Evolutionary conservation across 1,140 invertebrate genomes (phyloP).

Genomic region (Musca vetustissima): DNA sequence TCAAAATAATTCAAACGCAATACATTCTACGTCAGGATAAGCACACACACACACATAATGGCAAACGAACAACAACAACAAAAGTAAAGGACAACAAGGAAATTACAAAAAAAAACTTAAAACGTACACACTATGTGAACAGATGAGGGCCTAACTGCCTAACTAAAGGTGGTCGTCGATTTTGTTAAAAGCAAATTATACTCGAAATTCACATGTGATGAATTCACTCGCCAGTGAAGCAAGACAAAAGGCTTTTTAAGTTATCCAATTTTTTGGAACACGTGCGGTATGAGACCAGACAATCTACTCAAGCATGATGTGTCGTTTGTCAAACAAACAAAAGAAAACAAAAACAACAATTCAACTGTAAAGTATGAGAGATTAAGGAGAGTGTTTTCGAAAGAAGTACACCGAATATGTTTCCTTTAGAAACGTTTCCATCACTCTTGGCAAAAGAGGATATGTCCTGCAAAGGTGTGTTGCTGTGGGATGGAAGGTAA

Average conservation of each 20-base stretch:
- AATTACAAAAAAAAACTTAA: neutral
- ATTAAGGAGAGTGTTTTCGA: too few relatives aligned
- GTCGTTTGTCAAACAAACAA: slow-evolving; percentile 8
- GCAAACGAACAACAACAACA: neutral
- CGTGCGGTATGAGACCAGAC: neutral
- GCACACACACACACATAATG: neutral
- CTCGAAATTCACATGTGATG: slow-evolving; percentile 9
- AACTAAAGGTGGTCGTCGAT: neutral
- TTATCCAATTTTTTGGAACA: neutral
- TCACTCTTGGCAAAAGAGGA: too few relatives aligned
- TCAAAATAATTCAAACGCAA: slow-evolving; percentile 24
- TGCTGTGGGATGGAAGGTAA: too few relatives aligned
- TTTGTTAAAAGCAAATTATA: slow-evolving; percentile 9
- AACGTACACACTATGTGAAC: neutral
- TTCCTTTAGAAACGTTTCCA: too few relatives aligned
- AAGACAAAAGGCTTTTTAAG: neutral
- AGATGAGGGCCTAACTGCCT: slow-evolving; percentile 5
- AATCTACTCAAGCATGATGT: slow-evolving; percentile 17
- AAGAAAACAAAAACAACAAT: neutral
- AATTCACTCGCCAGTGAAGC: neutral
- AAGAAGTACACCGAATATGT: too few relatives aligned
- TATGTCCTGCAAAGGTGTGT: too few relatives aligned
- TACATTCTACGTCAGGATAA: neutral
- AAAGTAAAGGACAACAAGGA: neutral
- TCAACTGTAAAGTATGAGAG: too few relatives aligned